phyloP scores from a whole-genome alignment of 1,140 invertebrate genomes.

The Leptoteleia sp. region DNA sequence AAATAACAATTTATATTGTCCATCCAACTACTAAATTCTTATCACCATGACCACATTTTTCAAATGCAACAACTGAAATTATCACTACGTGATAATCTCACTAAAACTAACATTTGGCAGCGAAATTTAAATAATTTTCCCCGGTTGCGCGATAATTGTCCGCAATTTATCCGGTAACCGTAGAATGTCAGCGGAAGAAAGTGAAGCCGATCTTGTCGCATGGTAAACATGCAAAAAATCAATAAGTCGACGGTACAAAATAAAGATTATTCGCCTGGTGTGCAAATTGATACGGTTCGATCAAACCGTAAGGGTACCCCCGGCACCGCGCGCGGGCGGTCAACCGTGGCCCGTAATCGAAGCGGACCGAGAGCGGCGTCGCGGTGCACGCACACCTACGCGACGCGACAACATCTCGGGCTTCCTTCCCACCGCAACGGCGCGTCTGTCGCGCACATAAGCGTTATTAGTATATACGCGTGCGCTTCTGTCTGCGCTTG shows the following conservation, averaged over 20 bases:
- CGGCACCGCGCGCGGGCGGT: constrained; percentile 47
- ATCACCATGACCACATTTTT: too few species aligned
- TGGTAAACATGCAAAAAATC: neutral
- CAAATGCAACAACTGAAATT: too few species aligned
- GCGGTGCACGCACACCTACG: constrained; percentile 43
- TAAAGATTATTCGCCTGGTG: constrained; percentile 37
- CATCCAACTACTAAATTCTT: too few species aligned
- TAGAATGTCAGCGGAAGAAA: too few species aligned
- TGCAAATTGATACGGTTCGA: constrained; percentile 49
- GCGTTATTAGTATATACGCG: constrained; percentile 61
- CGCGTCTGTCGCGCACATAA: constrained; percentile 50
- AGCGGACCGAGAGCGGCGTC: constrained; percentile 52
- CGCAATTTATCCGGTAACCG: too few species aligned
- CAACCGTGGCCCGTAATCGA: constrained; percentile 57
- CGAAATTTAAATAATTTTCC: too few species aligned
- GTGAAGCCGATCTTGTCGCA: neutral
- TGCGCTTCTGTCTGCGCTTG: constrained; percentile 61
- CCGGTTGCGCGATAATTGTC: too few species aligned
- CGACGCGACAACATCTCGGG: constrained; percentile 53
- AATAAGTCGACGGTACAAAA: constrained; percentile 7
- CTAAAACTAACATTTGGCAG: too few species aligned
- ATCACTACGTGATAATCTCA: too few species aligned
- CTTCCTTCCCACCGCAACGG: constrained; percentile 48
- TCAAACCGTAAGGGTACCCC: constrained; percentile 52
- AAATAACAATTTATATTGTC: too few species aligned